Evolutionary conservation across 2,888 invertebrate genomes (phyloP), one percentile per base, ranked within the genome.

Genomic region (Acanthacorydalis orientalis): DNA sequence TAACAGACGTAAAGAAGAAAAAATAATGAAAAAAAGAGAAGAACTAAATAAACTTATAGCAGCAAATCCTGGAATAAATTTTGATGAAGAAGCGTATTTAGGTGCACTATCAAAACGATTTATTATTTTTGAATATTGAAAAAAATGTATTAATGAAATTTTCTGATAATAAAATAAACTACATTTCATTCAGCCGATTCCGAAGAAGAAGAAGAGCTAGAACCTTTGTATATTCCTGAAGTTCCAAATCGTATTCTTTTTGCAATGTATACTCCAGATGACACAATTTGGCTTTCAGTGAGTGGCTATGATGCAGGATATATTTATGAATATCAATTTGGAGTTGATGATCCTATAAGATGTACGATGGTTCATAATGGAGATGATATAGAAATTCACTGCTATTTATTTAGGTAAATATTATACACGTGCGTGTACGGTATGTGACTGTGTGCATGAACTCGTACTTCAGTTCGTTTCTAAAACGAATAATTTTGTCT

Each of bases 281-380:
- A 68, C 16, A 73, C 72, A 1, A 63, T 80, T 47, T 77, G 77
- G 75, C 53, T 80, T 1, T 75, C 77, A 1, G 69, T 80, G 67
- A 70, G 66, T 2, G 80, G 77, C 10, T 80, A 70, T 53, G 80
- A 80, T 59, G 74, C 78, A 3, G 80, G 80, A 23, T 80, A 75
- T 53, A 68, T 80, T 51, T 81, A 81, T 55, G 78, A 80, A 60
- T 73, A 72, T 54, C 57, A 57, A 23, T 68, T 72, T 34, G 65
- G 66, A 15, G 60, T 65, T 42, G 59, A 64, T 1, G 65, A 68
- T 31, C 73, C 74, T 1, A 51, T 65, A 2, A 60, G 56, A 38
- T 70, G 68, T 52, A 69, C 66, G 3, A 53, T 69, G 33, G 65
- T 80, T 10, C 57, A 61, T 7, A 72, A 73, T 50, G 73, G 66